These are phyloP conservation scores for Chaetodon auriga DNA, from an alignment of 2,113 vertebrate species.

Conservation along the genomic window DNA sequence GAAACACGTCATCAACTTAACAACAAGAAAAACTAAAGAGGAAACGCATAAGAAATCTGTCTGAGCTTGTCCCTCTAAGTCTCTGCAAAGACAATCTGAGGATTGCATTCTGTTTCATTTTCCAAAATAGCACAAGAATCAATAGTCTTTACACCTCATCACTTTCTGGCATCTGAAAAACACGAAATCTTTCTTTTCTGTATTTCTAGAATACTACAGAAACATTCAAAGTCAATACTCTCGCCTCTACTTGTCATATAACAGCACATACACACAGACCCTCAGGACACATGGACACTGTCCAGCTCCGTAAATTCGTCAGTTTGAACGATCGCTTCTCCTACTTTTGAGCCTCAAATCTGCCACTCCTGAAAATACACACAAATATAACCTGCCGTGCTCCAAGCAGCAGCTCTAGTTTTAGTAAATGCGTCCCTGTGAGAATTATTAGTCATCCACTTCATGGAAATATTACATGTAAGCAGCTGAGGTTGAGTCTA, in stretches of 20 bases:
- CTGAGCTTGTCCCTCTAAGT: background rate
- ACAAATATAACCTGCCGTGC: background rate
- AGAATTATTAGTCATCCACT: background rate
- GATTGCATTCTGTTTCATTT: background rate
- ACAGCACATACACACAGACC: background rate
- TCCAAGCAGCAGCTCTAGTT: background rate
- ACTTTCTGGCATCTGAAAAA: background rate
- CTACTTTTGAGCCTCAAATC: background rate
- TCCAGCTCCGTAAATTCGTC: background rate
- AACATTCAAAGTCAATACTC: background rate
- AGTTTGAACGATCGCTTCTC: background rate
- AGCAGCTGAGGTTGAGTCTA: slow-evolving; percentile 26
- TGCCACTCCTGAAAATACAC: slow-evolving; percentile 7
- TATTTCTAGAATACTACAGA: background rate
- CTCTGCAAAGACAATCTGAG: background rate
- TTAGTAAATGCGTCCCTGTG: slow-evolving; percentile 1
- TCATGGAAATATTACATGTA: background rate
- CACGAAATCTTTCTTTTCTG: background rate
- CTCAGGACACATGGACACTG: background rate
- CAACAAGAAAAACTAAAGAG: background rate
- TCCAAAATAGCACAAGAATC: background rate
- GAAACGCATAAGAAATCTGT: background rate
- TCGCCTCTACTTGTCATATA: background rate
- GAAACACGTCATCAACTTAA: background rate
- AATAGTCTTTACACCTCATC: background rate